Evolutionary conservation across 2,113 vertebrate genomes (phyloP).

Genomic region (Myrmecobius fasciatus): DNA sequence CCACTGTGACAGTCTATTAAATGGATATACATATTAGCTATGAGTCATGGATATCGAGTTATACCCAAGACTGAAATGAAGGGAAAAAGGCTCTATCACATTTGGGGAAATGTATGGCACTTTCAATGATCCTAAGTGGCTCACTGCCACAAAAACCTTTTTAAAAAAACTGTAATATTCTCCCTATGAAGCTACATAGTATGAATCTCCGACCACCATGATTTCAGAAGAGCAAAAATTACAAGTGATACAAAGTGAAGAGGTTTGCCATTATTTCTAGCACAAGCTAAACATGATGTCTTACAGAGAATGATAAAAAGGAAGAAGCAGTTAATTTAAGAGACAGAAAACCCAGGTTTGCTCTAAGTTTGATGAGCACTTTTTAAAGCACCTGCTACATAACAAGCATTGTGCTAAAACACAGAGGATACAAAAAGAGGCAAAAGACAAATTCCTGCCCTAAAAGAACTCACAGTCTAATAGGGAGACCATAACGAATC

Average conservation of each 20-base stretch:
- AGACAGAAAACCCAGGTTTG: neutral
- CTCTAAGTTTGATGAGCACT: neutral
- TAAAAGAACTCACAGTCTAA: neutral
- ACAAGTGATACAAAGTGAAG: neutral
- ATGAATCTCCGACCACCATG: neutral
- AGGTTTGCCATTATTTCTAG: neutral
- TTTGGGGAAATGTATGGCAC: neutral
- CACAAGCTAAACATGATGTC: neutral
- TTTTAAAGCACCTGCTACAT: neutral
- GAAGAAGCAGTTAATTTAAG: neutral
- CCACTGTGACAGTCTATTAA: neutral
- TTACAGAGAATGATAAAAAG: neutral
- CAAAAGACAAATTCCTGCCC: neutral
- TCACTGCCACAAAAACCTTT: neutral
- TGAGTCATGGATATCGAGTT: neutral
- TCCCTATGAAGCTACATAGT: neutral
- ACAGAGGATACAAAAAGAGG: neutral
- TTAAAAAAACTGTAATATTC: neutral
- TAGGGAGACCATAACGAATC: neutral
- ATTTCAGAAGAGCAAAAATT: neutral
- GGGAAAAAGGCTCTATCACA: neutral
- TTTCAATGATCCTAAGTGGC: neutral
- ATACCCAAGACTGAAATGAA: neutral
- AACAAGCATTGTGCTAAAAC: neutral
- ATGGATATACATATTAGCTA: neutral